Percentiles rank a stretch among this genome's conserved stretches.
These are phyloP conservation scores for Platalea minor DNA, from an alignment of 2,797 vertebrate genomes.

Conservation along the genomic window DNA sequence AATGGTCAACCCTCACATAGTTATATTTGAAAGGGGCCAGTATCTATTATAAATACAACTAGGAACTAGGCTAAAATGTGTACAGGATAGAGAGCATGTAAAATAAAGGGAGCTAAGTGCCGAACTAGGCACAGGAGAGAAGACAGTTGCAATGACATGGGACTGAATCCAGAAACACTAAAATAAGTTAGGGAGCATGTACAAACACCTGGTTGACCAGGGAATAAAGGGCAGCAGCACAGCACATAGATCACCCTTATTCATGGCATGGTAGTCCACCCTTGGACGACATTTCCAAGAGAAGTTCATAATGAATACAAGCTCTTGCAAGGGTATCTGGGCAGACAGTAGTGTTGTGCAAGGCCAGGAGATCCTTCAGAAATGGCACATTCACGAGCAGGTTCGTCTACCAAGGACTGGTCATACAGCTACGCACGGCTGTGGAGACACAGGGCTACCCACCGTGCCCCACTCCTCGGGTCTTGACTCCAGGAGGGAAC, in stretches of 20 bases:
- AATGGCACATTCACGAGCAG: background rate
- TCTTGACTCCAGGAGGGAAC: background rate
- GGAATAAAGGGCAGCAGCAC: background rate
- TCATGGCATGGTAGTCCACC: background rate
- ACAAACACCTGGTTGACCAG: background rate
- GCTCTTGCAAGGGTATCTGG: background rate
- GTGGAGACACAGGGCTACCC: background rate
- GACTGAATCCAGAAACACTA: background rate
- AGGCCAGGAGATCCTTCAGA: background rate
- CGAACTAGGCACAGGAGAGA: background rate
- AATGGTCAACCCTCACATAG: slow-evolving; percentile 32
- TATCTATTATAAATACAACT: background rate
- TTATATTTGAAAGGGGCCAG: background rate
- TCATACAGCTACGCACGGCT: background rate
- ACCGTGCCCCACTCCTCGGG: background rate
- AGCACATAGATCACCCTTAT: background rate
- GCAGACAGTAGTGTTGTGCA: background rate
- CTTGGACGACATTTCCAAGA: background rate
- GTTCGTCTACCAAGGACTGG: background rate
- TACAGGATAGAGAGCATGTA: background rate
- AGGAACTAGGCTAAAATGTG: background rate
- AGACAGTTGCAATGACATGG: background rate
- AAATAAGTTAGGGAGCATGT: background rate
- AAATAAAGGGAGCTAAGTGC: background rate
- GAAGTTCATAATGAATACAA: background rate